Conservation (phyloP, 1,140 invertebrate species). For the Psix sp. region DNA sequence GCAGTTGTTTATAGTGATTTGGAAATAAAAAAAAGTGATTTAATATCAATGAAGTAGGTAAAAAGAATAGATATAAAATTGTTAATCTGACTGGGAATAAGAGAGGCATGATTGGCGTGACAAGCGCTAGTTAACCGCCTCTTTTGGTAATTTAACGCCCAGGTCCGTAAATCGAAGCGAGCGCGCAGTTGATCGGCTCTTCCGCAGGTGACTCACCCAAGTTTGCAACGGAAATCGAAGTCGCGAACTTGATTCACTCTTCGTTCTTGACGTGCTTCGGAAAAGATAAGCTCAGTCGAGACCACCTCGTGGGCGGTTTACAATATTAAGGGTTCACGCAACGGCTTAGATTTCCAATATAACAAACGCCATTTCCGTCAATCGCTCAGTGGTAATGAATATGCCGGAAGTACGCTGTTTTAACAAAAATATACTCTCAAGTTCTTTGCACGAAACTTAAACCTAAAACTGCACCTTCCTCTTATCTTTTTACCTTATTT, state of each 20-base stretch:
- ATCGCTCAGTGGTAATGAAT: conserved; percentile 33
- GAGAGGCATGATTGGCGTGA: conserved; percentile 1
- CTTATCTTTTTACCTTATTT: too few species aligned
- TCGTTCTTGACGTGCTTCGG: conserved; percentile 39
- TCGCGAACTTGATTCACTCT: conserved; percentile 31
- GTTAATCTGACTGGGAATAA: not conserved
- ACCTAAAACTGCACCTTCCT: too few species aligned
- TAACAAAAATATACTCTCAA: conserved; percentile 10
- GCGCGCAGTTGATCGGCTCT: conserved; percentile 8
- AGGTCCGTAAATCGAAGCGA: not conserved
- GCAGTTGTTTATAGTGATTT: too few species aligned
- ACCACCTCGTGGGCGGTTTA: conserved; percentile 32
- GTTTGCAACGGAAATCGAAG: conserved; percentile 16
- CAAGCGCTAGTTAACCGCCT: conserved; percentile 1
- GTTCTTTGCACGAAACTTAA: too few species aligned
- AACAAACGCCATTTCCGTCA: conserved; percentile 32
- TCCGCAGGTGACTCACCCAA: conserved; percentile 18
- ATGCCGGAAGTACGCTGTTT: conserved; percentile 23
- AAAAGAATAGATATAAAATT: not conserved
- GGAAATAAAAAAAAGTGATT: not conserved
- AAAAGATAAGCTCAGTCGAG: conserved; percentile 14
- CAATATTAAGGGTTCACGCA: conserved; percentile 20
- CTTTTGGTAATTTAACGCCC: conserved; percentile 7
- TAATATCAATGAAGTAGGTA: not conserved
- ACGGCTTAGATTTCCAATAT: conserved; percentile 42